Evolutionary conservation across 2,113 vertebrate genomes (phyloP).

Genomic region (Irena cyanogastra): DNA sequence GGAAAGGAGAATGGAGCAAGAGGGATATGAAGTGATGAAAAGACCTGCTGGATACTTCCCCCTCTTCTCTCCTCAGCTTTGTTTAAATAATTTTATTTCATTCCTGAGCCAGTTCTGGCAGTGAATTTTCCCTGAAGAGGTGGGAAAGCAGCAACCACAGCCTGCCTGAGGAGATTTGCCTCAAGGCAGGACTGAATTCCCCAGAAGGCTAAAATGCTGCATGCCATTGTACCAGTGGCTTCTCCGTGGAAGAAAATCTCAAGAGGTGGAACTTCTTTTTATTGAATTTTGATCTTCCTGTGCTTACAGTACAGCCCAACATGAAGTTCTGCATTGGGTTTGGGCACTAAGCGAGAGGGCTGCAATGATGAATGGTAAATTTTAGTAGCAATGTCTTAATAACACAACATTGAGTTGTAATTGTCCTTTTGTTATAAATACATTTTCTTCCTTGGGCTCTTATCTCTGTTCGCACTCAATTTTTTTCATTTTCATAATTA

Average conservation of each 20-base stretch:
- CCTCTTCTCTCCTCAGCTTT: neutral
- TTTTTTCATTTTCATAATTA: constrained; percentile 62
- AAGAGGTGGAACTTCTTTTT: neutral
- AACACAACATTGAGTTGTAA: constrained; percentile 22
- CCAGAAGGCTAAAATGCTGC: neutral
- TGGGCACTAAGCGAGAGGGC: neutral
- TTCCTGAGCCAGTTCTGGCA: neutral
- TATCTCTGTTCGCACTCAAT: constrained; percentile 3
- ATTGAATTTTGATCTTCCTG: neutral
- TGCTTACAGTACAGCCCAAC: neutral
- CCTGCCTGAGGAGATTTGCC: neutral
- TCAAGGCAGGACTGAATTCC: neutral
- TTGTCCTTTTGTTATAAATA: constrained; percentile 17
- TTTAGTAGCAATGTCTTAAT: constrained; percentile 16
- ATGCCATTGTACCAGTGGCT: neutral
- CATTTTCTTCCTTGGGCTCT: constrained; percentile 41
- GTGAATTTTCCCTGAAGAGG: neutral
- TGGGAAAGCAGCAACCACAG: neutral
- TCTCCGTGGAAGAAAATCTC: neutral
- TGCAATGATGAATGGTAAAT: neutral
- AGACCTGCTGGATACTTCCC: neutral
- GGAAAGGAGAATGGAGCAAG: neutral
- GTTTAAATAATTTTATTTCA: neutral
- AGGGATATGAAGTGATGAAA: neutral
- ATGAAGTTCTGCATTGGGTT: neutral